Conservation (phyloP, 2,797 vertebrate genomes). For the Poeciliopsis paucimaculata region DNA sequence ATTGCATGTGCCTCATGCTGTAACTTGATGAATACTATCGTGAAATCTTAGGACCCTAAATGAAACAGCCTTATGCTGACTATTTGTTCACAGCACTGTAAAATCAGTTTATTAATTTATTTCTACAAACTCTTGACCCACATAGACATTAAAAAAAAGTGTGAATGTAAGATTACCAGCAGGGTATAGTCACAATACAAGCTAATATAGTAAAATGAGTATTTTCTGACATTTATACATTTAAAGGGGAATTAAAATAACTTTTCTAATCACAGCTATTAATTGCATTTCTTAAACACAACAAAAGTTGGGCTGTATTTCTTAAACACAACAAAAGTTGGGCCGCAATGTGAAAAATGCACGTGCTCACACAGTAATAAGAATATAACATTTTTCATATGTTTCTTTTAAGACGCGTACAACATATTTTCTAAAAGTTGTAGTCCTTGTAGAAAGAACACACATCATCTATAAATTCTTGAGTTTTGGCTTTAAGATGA, state of each 20-base stretch:
- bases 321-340: neutral
- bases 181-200: neutral
- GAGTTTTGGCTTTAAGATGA: neutral
- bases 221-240: neutral
- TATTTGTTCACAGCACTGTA: constrained; percentile 35
- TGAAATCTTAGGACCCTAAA: constrained; percentile 41
- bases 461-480: neutral
- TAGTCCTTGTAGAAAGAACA: neutral
- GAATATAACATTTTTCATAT: neutral
- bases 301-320: neutral
- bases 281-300: neutral
- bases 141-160: no score
- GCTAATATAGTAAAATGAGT: neutral
- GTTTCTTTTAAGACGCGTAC: neutral
- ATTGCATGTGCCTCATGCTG: constrained; percentile 3
- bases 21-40: constrained; percentile 19
- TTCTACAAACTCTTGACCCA: no score
- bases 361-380: constrained; percentile 1
- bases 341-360: neutral
- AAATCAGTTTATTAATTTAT: constrained; percentile 66
- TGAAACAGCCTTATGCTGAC: constrained; percentile 27
- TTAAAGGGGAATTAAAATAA: neutral
- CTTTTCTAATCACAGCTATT: neutral
- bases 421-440: neutral
- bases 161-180: neutral